Conservation (phyloP, 2,888 invertebrate species). For the Sinhomidia bicolor region DNA sequence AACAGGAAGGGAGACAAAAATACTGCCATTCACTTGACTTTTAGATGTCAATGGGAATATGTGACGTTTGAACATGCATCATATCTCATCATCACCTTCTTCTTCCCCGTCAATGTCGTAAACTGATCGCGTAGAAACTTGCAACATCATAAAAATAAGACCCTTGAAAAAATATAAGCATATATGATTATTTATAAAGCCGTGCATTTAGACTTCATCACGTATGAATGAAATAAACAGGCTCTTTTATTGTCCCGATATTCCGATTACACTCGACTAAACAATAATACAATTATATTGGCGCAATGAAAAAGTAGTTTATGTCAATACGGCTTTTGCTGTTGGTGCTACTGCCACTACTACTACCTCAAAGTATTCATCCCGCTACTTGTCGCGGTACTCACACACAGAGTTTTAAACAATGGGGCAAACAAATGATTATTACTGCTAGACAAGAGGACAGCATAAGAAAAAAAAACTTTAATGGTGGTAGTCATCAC, state of each 20-base stretch:
- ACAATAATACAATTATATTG: slow-evolving; percentile 20
- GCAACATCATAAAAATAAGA: neutral
- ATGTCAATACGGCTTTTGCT: neutral
- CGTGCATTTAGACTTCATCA: neutral
- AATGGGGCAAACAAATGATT: neutral
- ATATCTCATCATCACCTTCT: neutral
- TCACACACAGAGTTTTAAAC: slow-evolving; percentile 22
- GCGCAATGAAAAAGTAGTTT: neutral
- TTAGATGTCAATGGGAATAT: neutral
- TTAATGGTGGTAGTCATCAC: neutral
- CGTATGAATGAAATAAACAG: neutral
- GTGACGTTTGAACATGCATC: neutral
- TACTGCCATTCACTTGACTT: neutral
- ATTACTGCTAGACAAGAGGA: neutral
- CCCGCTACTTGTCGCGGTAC: slow-evolving; percentile 4
- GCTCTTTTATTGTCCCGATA: slow-evolving; percentile 18
- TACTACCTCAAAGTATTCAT: neutral
- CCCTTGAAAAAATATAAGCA: neutral
- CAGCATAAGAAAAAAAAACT: neutral
- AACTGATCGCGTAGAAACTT: neutral
- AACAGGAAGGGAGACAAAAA: slow-evolving; percentile 32
- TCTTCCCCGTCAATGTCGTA: neutral
- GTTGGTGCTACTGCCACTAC: neutral
- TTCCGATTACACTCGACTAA: neutral
- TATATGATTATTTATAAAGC: neutral